Conservation (phyloP, 2,888 invertebrate genomes). For the Sympetrum striolatum region DNA sequence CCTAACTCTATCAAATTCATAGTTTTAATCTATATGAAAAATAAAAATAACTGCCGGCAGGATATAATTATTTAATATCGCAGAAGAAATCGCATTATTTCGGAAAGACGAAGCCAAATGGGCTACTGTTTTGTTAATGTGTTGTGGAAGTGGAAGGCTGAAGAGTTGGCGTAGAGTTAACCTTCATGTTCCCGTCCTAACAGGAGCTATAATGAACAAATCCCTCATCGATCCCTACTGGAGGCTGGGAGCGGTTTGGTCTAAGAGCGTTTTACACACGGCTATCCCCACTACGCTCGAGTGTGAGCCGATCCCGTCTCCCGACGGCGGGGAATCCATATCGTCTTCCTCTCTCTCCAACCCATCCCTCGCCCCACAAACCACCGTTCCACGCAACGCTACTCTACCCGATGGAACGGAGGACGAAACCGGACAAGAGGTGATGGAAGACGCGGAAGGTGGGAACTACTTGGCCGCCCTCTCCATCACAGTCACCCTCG, state of each 20-base stretch:
- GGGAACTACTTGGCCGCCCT: conserved; percentile 13
- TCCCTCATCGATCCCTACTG: conserved; percentile 21
- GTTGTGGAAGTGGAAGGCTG: too few species aligned
- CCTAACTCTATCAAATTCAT: too few species aligned
- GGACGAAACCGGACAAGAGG: not conserved
- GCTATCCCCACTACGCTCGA: not conserved
- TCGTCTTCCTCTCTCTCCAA: conserved; percentile 27
- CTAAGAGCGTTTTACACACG: conserved; percentile 13
- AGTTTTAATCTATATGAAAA: too few species aligned
- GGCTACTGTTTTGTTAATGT: too few species aligned
- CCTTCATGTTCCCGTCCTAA: not conserved
- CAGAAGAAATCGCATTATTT: too few species aligned
- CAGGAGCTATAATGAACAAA: conserved; percentile 30
- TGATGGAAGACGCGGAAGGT: not conserved
- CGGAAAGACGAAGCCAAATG: too few species aligned
- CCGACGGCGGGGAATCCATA: not conserved
- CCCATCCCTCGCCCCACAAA: not conserved
- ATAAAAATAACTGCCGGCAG: too few species aligned
- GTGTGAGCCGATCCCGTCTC: not conserved
- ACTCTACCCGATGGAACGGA: not conserved
- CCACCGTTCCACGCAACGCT: not conserved
- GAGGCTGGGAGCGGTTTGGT: conserved; percentile 23
- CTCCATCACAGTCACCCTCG: conserved; percentile 28
- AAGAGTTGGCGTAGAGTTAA: too few species aligned
- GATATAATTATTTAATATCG: too few species aligned